These are phyloP conservation scores for Melanotaenia pygmaea DNA, from an alignment of 2,797 vertebrate genomes.

Conservation along the genomic window DNA sequence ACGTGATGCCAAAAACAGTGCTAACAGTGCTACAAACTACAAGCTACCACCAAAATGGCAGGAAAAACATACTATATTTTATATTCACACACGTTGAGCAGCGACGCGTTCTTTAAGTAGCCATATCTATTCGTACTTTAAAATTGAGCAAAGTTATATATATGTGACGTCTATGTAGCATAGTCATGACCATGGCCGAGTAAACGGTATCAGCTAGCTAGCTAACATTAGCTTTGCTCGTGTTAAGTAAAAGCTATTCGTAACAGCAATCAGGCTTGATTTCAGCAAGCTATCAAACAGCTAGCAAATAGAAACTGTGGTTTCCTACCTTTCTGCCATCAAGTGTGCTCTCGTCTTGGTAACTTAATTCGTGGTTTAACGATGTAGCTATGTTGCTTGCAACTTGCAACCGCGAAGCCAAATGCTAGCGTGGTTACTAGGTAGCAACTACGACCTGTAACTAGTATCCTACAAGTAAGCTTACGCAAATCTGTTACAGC, in stretches of 20 bases:
- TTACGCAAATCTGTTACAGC: constrained; percentile 27
- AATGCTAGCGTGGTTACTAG: constrained; percentile 66
- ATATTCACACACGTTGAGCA: not conserved
- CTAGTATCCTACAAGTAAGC: accelerated
- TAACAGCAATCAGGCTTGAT: not conserved
- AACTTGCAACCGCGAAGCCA: not conserved
- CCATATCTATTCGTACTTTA: not conserved
- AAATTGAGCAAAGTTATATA: not conserved
- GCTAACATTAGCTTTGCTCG: constrained; percentile 38
- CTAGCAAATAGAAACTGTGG: not conserved
- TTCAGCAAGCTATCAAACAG: not conserved
- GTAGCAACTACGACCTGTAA: constrained; percentile 41
- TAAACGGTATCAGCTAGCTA: constrained; percentile 10
- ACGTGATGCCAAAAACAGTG: not conserved
- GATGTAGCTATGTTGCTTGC: constrained; percentile 8
- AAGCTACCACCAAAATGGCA: not conserved
- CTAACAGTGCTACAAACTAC: constrained; percentile 3
- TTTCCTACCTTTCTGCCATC: constrained; percentile 35
- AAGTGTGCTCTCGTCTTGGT: not conserved
- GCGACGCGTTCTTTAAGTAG: not conserved
- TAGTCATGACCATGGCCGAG: not conserved
- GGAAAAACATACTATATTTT: not conserved
- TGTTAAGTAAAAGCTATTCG: not conserved
- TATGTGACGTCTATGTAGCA: not conserved
- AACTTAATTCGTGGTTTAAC: constrained; percentile 21